Evolutionary conservation across 2,888 invertebrate genomes (phyloP), one percentile per base, ranked within the genome.

Genomic region (Euproctis similis): DNA sequence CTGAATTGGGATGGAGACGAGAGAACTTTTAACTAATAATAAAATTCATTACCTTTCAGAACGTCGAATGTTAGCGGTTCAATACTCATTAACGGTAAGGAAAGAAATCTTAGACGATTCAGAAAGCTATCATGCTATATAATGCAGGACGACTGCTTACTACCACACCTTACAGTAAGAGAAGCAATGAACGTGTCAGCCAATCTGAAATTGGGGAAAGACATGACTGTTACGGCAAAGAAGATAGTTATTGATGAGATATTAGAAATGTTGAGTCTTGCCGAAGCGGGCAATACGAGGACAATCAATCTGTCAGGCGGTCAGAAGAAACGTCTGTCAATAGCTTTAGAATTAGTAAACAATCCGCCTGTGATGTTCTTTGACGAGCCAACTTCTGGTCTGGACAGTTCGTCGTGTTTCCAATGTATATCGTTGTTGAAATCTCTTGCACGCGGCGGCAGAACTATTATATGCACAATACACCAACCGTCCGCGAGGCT

Each of bases 361-460:
- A 96, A 97, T 82, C 97, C 97, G 12, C 97, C 97, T 42, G 94
- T 97, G 37, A 97, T 97, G 96, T 97, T 97, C 76, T 96, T 97
- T 64, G 97, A 97, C 61, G 97, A 97, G 72, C 97, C 97, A 1
- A 93, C 93, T 20, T 92, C 96, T 57, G 97, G 97, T 9, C 81
- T 97, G 70, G 97, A 97, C 69, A 96, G 96, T 68, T 94, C 96
- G 18, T 94, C 96, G 28, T 96, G 96, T 82, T 96, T 94, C 82
- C 96, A 96, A 75, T 93, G 96, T 72, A 90, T 97, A 62, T 92
- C 91, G 36, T 77, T 97, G 59, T 85, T 97, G 60, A 96, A 96
- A 76, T 92, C 93, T 1, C 77, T 97, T 52, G 94, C 97, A 8
- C 87, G 94, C 53, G 95, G 94, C 26, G 91, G 93, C 1, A 88